These are phyloP conservation scores for Conus ventricosus DNA, from an alignment of 1,140 invertebrate species.

Conservation along the genomic window DNA sequence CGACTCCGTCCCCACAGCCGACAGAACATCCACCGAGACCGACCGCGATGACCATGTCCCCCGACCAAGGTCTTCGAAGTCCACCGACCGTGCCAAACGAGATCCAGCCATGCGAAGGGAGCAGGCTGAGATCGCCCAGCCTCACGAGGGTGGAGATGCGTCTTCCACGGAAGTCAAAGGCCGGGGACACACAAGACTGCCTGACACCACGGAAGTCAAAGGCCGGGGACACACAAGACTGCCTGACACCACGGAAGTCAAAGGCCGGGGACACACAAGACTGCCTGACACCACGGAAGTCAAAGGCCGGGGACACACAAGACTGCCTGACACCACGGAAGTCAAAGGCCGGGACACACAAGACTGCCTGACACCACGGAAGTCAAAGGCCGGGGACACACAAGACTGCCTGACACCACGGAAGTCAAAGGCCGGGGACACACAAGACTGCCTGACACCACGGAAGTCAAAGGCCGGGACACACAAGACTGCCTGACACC, in stretches of 20 bases:
- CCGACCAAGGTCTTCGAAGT: not conserved
- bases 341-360: not conserved
- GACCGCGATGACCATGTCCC: not conserved
- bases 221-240: not conserved
- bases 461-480: not conserved
- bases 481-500: not conserved
- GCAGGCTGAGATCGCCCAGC: not conserved
- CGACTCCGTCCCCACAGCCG: not conserved
- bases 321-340: not conserved
- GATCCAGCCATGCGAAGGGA: not conserved
- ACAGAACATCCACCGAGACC: not conserved
- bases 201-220: not conserved
- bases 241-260: not conserved
- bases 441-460: not conserved
- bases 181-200: not conserved
- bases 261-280: not conserved
- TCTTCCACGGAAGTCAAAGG: not conserved
- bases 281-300: not conserved
- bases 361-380: not conserved
- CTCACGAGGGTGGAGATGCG: not conserved
- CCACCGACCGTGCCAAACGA: not conserved
- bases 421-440: not conserved
- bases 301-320: not conserved
- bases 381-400: not conserved
- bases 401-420: not conserved